Evolutionary conservation across 2,888 invertebrate species (phyloP).

Genomic region (Heliothis peltigera): DNA sequence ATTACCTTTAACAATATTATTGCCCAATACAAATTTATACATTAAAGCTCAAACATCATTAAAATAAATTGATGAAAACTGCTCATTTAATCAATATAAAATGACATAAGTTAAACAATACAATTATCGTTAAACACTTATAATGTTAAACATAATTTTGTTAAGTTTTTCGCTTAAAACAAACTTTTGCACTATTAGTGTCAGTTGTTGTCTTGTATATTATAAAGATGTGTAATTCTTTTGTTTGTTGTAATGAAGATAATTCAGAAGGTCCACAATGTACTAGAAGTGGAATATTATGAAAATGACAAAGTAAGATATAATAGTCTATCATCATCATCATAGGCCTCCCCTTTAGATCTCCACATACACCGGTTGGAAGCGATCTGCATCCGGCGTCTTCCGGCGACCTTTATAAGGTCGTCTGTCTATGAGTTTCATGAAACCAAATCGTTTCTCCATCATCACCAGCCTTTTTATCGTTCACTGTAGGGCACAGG

Average conservation of each 20-base stretch:
- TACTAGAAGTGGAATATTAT: no score
- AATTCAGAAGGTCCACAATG: slow-evolving; percentile 23
- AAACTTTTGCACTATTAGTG: slow-evolving; percentile 56
- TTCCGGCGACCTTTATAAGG: no score
- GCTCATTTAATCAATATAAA: slow-evolving; percentile 49
- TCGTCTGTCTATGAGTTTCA: no score
- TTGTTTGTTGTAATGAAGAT: background rate
- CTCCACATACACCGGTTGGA: no score
- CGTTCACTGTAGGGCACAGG: no score
- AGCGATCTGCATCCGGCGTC: no score
- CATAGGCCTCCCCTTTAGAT: no score
- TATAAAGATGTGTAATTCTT: slow-evolving; percentile 44
- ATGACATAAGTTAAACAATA: slow-evolving; percentile 45
- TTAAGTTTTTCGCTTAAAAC: slow-evolving; percentile 41
- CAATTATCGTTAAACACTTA: slow-evolving; percentile 53
- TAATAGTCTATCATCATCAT: no score
- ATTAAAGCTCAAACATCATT: slow-evolving; percentile 24
- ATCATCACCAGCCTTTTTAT: no score
- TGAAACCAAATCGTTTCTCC: no score
- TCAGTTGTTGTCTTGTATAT: slow-evolving; percentile 34
- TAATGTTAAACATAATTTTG: slow-evolving; percentile 46
- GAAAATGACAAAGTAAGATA: no score
- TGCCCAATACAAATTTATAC: slow-evolving; percentile 19
- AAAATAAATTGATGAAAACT: slow-evolving; percentile 32
- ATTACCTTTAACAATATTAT: slow-evolving; percentile 12